Evolutionary conservation across 2,113 vertebrate species (phyloP).

Genomic region (Daphoenositta chrysoptera): DNA sequence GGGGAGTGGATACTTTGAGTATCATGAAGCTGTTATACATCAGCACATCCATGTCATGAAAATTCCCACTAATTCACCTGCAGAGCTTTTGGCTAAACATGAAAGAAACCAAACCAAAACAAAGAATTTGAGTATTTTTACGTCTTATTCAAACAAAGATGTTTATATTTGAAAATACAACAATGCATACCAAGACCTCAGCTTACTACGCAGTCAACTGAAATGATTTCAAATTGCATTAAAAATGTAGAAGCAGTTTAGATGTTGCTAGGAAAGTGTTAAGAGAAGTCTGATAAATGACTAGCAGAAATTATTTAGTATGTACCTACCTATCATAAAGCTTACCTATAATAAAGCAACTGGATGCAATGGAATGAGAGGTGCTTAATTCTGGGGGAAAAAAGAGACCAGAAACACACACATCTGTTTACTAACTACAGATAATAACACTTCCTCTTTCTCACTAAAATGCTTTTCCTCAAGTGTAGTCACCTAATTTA

Average conservation of each 20-base stretch:
- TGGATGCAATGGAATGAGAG: background rate
- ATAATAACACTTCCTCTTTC: conserved; percentile 7
- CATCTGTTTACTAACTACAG: background rate
- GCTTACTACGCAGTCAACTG: accelerated
- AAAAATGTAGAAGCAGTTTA: background rate
- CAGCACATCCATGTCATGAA: background rate
- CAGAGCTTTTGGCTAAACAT: background rate
- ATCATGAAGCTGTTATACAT: background rate
- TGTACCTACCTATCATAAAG: background rate
- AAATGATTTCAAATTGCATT: background rate
- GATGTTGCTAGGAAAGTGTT: background rate
- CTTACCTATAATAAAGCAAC: background rate
- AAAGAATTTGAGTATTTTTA: background rate
- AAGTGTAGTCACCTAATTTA: background rate
- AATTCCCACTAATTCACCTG: background rate
- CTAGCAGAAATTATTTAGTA: background rate
- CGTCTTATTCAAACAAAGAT: background rate
- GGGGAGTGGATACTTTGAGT: background rate
- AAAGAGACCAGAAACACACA: background rate
- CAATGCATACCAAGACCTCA: background rate
- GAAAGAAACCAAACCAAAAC: background rate
- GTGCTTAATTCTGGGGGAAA: background rate
- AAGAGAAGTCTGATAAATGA: background rate
- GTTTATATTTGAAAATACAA: background rate
- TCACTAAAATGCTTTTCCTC: background rate